phyloP scores from a whole-genome alignment of 2,113 vertebrate genomes.

The Conger conger region DNA sequence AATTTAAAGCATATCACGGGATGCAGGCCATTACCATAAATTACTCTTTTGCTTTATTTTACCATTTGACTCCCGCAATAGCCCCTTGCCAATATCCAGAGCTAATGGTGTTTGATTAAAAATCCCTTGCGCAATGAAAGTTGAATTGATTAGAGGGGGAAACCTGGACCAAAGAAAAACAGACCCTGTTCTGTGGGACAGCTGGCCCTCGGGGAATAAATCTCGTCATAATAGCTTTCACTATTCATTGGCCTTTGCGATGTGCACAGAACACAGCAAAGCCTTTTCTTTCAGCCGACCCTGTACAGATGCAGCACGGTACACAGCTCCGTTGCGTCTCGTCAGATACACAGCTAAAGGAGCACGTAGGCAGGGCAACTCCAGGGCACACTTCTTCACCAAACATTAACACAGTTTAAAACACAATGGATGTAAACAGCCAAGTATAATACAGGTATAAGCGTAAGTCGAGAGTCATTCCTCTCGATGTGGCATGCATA shows the following conservation, averaged over 20 bases:
- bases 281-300: background rate
- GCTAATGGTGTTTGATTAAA: background rate
- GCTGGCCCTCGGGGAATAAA: background rate
- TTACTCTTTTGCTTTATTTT: slow-evolving; percentile 3
- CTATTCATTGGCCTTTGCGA: background rate
- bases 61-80: background rate
- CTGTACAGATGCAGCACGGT: background rate
- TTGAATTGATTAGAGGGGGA: slow-evolving; percentile 4
- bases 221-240: slow-evolving; percentile 25
- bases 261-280: background rate
- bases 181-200: slow-evolving; percentile 10
- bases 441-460: background rate
- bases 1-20: slow-evolving; percentile 11
- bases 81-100: background rate
- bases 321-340: background rate
- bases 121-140: slow-evolving; percentile 22
- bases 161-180: slow-evolving; percentile 3
- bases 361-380: background rate
- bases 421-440: background rate
- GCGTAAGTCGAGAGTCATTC: background rate
- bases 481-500: background rate
- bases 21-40: background rate
- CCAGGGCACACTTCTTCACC: background rate
- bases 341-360: background rate
- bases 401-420: background rate